Evolutionary conservation across 1,140 invertebrate species (phyloP), one percentile per base, ranked within the genome.

Genomic region (Zaprionus camerounensis): DNA sequence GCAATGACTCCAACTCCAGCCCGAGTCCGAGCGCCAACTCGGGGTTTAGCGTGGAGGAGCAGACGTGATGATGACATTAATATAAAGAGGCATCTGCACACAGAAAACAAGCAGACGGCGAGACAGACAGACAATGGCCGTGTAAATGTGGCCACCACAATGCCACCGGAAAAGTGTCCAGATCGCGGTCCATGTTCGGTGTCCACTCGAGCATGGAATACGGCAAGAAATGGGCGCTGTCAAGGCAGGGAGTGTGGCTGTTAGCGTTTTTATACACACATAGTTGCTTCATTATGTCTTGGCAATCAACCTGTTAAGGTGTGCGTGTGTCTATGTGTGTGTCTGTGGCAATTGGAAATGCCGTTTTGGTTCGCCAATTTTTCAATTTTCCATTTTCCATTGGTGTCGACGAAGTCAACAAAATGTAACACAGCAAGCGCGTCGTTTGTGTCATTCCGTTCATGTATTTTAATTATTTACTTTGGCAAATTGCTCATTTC

Each of bases 391-490:
- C 28, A 72, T 74, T 75, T 75, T 59, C 22, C 5, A 53, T 56
- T 71, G 62, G 51, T 31, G 46, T 46, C 62, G 72, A 58, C 58
- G 64, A 76, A 38, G 46, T 46, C 62, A 70, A 63, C 58, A 65
- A 79, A 80, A 64, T 69, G 68, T 71, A 64, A 71, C 59, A 36
- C 44, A 74, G 24, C 51, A 55, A 67, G 31, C 61, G 38, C 53
- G 38, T 75, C 65, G 51, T 53, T 62, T 69, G 51, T 74, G 71
- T 75, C 72, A 75, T 75, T 44, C 24, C 80, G 46, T 78, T 88
- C 79, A 85, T 85, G 88, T 84, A 85, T 85, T 90, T 90, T 90
- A 90, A 90, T 90, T 90, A 80, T 90, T 90, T 90, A 85, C 85
- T 85, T 90, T 85, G 85, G 68, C 85, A 85, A 85, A 90, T 90